Percentiles rank a stretch among this genome's conserved stretches.
Conservation (phyloP, 1,140 invertebrate species). For the Drusus annulatus region DNA sequence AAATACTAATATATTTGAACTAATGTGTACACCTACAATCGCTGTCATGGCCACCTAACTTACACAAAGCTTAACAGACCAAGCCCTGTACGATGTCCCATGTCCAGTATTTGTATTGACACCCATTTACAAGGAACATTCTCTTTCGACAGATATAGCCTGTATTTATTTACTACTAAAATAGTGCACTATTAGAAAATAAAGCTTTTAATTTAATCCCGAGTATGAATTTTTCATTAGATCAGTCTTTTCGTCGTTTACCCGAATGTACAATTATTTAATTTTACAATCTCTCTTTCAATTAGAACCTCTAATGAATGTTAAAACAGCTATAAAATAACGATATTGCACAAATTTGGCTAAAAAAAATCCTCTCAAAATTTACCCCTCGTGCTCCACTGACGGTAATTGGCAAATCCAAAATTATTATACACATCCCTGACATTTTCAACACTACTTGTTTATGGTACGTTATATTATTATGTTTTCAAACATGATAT, state of each 20-base stretch:
- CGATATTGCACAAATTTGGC: not conserved
- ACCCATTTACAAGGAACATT: too few species aligned
- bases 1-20: too few species aligned
- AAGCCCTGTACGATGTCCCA: too few species aligned
- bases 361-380: constrained; percentile 5
- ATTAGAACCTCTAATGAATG: not conserved
- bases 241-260: constrained; percentile 3
- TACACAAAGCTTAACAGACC: too few species aligned
- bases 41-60: too few species aligned
- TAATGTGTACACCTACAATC: too few species aligned
- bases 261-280: constrained; percentile 3
- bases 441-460: constrained; percentile 9
- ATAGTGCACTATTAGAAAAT: too few species aligned
- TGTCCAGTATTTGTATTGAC: too few species aligned
- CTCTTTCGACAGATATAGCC: too few species aligned
- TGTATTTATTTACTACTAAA: too few species aligned
- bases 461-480: not conserved
- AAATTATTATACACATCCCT: constrained; percentile 14
- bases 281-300: constrained; percentile 4
- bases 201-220: too few species aligned
- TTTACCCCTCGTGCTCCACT: constrained; percentile 22
- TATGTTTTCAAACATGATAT: constrained; percentile 27
- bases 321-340: constrained; percentile 28
- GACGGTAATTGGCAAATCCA: constrained; percentile 25
- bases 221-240: too few species aligned